These are phyloP conservation scores for Alviniconcha marisindica DNA, from an alignment of 1,140 invertebrate species.

Conservation along the genomic window DNA sequence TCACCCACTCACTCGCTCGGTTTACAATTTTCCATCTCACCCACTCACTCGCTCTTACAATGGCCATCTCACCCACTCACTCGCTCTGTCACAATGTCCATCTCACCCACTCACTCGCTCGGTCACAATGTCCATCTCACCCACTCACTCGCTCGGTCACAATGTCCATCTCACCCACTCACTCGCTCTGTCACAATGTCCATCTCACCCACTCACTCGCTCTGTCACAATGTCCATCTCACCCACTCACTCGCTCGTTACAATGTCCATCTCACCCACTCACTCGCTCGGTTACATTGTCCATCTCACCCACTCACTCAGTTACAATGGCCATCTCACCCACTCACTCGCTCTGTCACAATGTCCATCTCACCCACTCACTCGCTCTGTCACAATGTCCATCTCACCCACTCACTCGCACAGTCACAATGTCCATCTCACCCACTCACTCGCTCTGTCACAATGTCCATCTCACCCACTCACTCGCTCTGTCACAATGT, in stretches of 20 bases:
- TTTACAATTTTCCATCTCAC: neutral
- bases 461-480: neutral
- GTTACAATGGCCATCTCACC: conserved; percentile 11
- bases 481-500: neutral
- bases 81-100: neutral
- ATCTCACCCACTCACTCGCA: neutral
- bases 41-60: neutral
- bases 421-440: neutral
- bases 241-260: neutral
- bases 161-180: neutral
- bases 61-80: neutral
- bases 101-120: neutral
- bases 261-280: neutral
- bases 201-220: neutral
- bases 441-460: neutral
- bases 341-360: conserved; percentile 26
- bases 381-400: conserved; percentile 8
- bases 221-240: neutral
- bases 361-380: conserved; percentile 30
- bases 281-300: neutral
- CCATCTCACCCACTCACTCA: neutral
- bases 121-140: neutral
- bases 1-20: no score
- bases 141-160: neutral
- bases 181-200: neutral